Conservation (phyloP, 1,140 invertebrate species). For the Papilio polytes region DNA sequence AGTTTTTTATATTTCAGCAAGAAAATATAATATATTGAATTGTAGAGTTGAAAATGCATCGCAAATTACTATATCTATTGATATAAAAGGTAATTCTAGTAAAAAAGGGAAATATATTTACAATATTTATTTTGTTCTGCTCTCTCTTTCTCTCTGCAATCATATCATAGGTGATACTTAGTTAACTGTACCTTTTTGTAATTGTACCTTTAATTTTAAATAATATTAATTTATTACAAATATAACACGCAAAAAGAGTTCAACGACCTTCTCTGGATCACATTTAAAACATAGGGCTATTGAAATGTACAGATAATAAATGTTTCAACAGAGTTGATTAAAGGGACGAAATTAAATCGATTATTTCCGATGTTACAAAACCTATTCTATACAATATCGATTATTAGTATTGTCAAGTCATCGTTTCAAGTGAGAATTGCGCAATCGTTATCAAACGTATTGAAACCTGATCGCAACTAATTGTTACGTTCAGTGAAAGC, state of each 20-base stretch:
- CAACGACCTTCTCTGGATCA: neutral
- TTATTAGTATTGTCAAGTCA: conserved; percentile 9
- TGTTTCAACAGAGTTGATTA: neutral
- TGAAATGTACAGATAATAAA: neutral
- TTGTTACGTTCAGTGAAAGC: neutral
- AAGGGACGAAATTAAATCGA: conserved; percentile 8
- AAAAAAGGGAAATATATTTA: too few species aligned
- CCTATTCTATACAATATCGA: neutral
- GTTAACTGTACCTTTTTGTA: too few species aligned
- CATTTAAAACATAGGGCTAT: neutral
- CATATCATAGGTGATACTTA: too few species aligned
- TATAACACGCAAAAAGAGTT: neutral
- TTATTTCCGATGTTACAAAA: conserved; percentile 16
- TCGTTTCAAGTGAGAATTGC: neutral
- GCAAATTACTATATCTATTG: too few species aligned
- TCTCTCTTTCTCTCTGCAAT: too few species aligned
- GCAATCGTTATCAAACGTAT: conserved; percentile 7
- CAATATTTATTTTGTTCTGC: too few species aligned
- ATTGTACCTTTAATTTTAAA: too few species aligned
- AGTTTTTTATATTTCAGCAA: neutral
- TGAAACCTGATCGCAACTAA: neutral
- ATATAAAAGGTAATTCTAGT: too few species aligned
- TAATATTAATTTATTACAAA: too few species aligned
- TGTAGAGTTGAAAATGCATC: too few species aligned
- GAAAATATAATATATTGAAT: too few species aligned